Evolutionary conservation across 1,140 invertebrate species (phyloP).

Genomic region (Papilio dardanus): DNA sequence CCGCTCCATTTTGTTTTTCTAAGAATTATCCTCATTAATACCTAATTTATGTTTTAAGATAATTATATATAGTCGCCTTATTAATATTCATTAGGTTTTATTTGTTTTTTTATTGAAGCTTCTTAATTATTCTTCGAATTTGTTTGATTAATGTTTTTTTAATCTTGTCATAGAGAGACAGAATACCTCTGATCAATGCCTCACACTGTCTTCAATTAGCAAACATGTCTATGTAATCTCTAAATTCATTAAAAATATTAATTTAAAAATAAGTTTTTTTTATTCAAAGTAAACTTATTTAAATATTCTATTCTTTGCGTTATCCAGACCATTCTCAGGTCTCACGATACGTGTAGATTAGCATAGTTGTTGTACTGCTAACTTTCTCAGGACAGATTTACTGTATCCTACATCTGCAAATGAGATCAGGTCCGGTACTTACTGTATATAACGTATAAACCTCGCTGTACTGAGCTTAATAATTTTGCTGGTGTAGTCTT

Average conservation of each 20-base stretch:
- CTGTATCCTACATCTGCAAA: neutral
- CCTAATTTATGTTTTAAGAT: neutral
- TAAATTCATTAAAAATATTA: neutral
- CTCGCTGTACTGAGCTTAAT: neutral
- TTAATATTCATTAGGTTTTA: conserved; percentile 11
- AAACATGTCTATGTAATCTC: neutral
- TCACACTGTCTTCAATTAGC: neutral
- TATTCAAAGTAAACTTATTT: neutral
- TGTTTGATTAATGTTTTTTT: neutral
- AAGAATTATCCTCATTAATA: neutral
- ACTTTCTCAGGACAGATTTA: conserved; percentile 13
- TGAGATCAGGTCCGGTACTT: neutral
- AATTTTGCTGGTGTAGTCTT: neutral
- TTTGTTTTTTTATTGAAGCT: neutral
- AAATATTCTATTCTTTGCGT: neutral
- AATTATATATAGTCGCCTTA: neutral
- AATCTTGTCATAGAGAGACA: too few species aligned
- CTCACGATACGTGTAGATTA: neutral
- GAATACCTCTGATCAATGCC: neutral
- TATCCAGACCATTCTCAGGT: neutral
- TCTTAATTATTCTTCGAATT: neutral
- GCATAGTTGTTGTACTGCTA: neutral
- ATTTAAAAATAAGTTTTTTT: too few species aligned
- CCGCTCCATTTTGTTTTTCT: neutral
- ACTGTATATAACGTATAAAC: neutral